These are phyloP conservation scores for Thryonomys swinderianus DNA, from an alignment of 2,113 vertebrate species.

Conservation along the genomic window DNA sequence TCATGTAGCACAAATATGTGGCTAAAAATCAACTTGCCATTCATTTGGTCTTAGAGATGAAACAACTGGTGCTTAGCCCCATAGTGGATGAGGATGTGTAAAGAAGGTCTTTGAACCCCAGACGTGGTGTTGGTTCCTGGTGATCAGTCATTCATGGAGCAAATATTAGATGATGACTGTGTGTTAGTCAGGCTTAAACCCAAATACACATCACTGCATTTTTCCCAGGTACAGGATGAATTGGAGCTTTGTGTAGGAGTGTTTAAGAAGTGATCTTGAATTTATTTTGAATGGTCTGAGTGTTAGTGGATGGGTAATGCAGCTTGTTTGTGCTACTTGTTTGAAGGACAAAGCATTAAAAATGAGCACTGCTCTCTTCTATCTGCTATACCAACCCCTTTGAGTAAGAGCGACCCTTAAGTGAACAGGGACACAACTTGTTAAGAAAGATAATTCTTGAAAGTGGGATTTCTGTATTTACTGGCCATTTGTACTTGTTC, in stretches of 20 bases:
- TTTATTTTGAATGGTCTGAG: background rate
- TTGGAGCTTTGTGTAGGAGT: slow-evolving; percentile 18
- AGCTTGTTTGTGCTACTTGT: background rate
- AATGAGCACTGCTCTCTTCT: background rate
- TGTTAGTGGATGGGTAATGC: slow-evolving; percentile 2
- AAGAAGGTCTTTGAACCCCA: background rate
- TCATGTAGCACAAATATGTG: background rate
- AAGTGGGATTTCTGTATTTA: background rate
- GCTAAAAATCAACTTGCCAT: background rate
- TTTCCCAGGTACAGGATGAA: background rate
- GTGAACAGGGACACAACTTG: background rate
- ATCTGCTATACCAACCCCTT: background rate
- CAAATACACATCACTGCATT: background rate
- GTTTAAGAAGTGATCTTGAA: background rate
- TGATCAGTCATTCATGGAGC: background rate
- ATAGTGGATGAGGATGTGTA: background rate
- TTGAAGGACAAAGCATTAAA: background rate
- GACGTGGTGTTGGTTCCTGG: slow-evolving; percentile 19
- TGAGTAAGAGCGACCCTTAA: background rate
- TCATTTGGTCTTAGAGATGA: background rate
- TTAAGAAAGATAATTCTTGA: background rate
- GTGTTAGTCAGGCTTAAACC: background rate
- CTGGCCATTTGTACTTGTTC: background rate
- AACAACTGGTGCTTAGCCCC: background rate
- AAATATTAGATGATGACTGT: background rate